Base-by-base conservation (phyloP, 1,140 invertebrate genomes). In the Zelostemma sp. region DNA sequence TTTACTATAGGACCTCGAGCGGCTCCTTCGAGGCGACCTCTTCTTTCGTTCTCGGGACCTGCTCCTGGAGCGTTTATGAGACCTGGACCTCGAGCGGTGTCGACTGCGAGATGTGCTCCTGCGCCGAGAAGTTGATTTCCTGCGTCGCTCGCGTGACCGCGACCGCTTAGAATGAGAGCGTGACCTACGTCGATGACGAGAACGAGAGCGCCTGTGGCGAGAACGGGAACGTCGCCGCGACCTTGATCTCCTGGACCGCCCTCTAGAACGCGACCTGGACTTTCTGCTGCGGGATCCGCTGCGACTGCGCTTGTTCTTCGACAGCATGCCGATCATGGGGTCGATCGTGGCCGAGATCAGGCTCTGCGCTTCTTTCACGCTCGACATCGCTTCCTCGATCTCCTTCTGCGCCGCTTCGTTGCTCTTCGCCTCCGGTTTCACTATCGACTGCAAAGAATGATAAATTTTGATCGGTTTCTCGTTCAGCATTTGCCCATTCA, bases 351-450 rank as follows among this genome's bases (percentile, higher is more conserved):
- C 94, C 6, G 95, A 94, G 50, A 97, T 97, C 59, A 97, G 88
- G 80, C 93, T 96, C 80, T 97, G 95, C 0, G 96, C 95, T 86
- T 98, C 96, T 77, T 97, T 97, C 0, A 97, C 95, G 66, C 96
- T 88, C 21, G 95, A 95, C 96, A 99, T 97, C 0, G 96, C 96
- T 80, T 98, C 97, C 78, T 98, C 96, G 43, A 98, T 97, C 86
- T 98, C 96, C 46, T 93, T 90, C 75, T 97, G 95, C 0, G 95
- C 95, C 3, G 94, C 95, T 82, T 98, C 95, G 82, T 97, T 97
- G 63, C 93, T 96, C 82, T 98, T 98, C 0, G 94, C 92, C 81
- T 95, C 95, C 1, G 97, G 97, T 78, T 97, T 98, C 0, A 91
- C 89, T 51, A 99, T 98, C 1, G 93, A 91, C 80, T 95, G 93